Evolutionary conservation across 2,888 invertebrate genomes (phyloP), one percentile per base, ranked within the genome.

Genomic region (Noctua janthina): DNA sequence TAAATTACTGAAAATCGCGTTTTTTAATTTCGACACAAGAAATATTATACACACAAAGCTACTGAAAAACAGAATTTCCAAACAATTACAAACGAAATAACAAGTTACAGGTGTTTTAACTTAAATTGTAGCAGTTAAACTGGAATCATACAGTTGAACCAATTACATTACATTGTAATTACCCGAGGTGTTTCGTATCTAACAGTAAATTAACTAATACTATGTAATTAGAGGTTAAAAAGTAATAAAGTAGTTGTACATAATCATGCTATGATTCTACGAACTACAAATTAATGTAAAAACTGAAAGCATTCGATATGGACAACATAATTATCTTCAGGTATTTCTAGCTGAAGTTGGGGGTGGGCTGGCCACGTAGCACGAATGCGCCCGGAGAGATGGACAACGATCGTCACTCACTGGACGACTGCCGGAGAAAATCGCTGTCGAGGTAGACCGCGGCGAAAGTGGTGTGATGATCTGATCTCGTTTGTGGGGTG

Each of bases 121-220:
- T 74, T 49, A 54, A 79, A 73, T 17, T n/a, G 35, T 51, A 7
- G 69, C n/a, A 23, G 86, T 75, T 62, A 75, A 73, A 88, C 86
- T 39, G 56, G 88, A 70, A 75, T 49, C 74, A n/a, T 69, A 67
- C 56, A 70, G 70, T 71, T 51, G 62, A 74, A 85, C 56, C 82
- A 75, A 88, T 85, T 88, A 85, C 2, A 72, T 76, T 88, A 85
- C 76, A 56, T 29, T 66, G 64, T 73, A 86, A 83, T 86, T 88
- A 78, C 0, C 29, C 43, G 74, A 73, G 79, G 83, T 79, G 87
- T 81, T 89, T 82, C 82, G 43, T 66, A 72, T 79, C 75, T 74
- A 76, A 81, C 78, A 67, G 76, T 74, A 49, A 69, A 76, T 84
- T 85, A 81, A 81, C 67, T 49, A 66, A 76, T 77, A 64, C 74